Base-by-base conservation (phyloP, 2,888 invertebrate genomes). In the Drosophila villosipedis region DNA sequence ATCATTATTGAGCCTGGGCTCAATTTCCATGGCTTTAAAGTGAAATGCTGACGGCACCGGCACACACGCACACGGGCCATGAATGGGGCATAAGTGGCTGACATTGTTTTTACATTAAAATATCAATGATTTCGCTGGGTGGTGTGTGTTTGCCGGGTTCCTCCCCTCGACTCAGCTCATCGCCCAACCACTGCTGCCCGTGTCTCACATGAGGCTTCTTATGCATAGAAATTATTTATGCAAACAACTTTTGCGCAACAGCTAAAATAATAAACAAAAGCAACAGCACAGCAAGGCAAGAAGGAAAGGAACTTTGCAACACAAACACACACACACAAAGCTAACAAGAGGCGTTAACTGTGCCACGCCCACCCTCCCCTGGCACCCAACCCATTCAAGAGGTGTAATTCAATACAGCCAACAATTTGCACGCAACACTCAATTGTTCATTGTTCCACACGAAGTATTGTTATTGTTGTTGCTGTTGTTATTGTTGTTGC, bases 81-180 rank as follows among this genome's bases (percentile, higher is more conserved):
- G 82, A 84, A 78, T 77, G 63, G 64, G 71, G 90, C 90, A 85
- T 83, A 90, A 90, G 88, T 90, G 88, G 75, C 78, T 87, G 77
- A 75, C 84, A 90, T 89, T 90, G 89, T 87, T 90, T 89, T 86
- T 90, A 83, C 89, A 89, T 89, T 90, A 89, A 89, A 90, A 90
- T 89, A 86, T 89, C 90, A 89, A 90, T 90, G 86, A 82, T 82
- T 89, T 81, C 78, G 73, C 82, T 84, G 77, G 75, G 70, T 73
- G 72, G 28, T 30, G 28, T 6, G 39, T 30, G 75, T 64, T 63
- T 58, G 57, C 25, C 25, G 10, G 19, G 25, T 12, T 31, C 14
- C 22, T 30, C 12, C 31, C 5, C 3, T 19, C 47, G 30, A 6
- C 28, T 14, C 33, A 28, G 3, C 28, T 2, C 9, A 22, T 22